These are phyloP conservation scores for Semicossyphus pulcher DNA, from an alignment of 2,113 vertebrate genomes.

Conservation along the genomic window DNA sequence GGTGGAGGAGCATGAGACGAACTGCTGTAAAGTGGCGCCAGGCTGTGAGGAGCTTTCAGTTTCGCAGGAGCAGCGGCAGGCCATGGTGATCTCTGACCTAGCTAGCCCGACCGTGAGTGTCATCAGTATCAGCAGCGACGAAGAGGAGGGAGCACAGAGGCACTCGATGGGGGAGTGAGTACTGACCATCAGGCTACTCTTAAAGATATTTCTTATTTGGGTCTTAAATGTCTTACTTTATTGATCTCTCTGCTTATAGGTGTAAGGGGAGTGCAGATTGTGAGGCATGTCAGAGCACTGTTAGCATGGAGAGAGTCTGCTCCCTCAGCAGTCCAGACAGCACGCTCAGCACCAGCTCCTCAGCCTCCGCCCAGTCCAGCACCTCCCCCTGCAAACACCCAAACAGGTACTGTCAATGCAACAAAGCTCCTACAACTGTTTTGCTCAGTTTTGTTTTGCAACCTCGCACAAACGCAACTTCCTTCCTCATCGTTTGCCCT, in stretches of 20 bases:
- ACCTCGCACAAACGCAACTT: background rate
- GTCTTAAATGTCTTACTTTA: background rate
- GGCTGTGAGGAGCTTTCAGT: conserved; percentile 82
- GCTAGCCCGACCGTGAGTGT: conserved; percentile 93
- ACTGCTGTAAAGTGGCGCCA: conserved; percentile 83
- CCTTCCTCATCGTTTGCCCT: background rate
- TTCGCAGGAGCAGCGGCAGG: conserved; percentile 88
- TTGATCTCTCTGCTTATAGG: conserved; percentile 72
- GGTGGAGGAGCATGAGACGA: conserved; percentile 72
- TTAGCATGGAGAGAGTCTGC: conserved; percentile 95
- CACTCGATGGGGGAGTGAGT: conserved; percentile 92
- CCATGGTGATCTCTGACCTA: conserved; percentile 89
- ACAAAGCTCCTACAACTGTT: background rate
- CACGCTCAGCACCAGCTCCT: conserved; percentile 94
- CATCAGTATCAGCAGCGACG: conserved; percentile 98
- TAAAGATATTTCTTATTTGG: background rate
- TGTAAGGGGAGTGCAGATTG: conserved; percentile 95
- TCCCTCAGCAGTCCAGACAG: conserved; percentile 97
- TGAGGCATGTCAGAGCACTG: conserved; percentile 95
- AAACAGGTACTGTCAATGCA: conserved; percentile 85
- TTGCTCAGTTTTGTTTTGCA: background rate
- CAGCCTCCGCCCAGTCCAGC: conserved; percentile 90
- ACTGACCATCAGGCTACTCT: background rate
- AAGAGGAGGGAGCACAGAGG: conserved; percentile 84
- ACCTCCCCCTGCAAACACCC: conserved; percentile 93